Base-by-base conservation (phyloP, 2,113 vertebrate species). In the Cryptomyrus ogoouensis region DNA sequence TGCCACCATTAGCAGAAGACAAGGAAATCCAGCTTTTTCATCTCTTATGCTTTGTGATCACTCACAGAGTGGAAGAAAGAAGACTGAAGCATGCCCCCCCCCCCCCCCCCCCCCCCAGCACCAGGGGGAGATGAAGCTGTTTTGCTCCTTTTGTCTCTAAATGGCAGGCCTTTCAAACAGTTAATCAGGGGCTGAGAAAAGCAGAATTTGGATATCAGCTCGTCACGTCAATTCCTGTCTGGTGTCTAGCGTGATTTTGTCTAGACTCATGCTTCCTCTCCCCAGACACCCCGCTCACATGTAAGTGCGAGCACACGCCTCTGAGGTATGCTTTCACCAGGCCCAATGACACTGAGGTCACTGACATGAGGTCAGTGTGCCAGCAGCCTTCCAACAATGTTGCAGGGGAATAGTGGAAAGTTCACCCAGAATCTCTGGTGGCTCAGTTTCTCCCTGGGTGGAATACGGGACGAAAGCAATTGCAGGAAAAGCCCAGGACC, bases 111-210 rank as follows among this genome's bases (percentile, higher is more conserved):
- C 62, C 62, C 62, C 62, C 10, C n/a, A 13, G n/a, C 27, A 66
- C 44, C 3, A 88, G n/a, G 15, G 50, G 42, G 53, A 46, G 49
- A 56, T 44, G 31, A 53, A 56, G 77, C 19, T 56, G 50, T 89
- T n/a, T 83, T 49, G 46, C 24, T 52, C 47, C 87, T 88, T 70
- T 84, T 49, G 83, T 84, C 44, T 84, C 83, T 84, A 46, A 84
- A 84, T 84, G 39, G 42, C 83, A 84, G 80, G 44, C 24, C 21
- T 84, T n/a, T 47, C 83, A 47, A 84, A 87, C n/a, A 5, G 84
- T 50, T 87, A 53, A 87, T 52, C 49, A 53, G 83, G 83, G 83
- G 21, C n/a, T 87, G 84, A 35, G n/a, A 31, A 35, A 49, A 52
- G 39, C 9, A 5, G 35, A 80, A 80, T 80, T 35, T 35, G 74